Evolutionary conservation across 1,140 invertebrate genomes (phyloP).

Genomic region (Drosophila tani): DNA sequence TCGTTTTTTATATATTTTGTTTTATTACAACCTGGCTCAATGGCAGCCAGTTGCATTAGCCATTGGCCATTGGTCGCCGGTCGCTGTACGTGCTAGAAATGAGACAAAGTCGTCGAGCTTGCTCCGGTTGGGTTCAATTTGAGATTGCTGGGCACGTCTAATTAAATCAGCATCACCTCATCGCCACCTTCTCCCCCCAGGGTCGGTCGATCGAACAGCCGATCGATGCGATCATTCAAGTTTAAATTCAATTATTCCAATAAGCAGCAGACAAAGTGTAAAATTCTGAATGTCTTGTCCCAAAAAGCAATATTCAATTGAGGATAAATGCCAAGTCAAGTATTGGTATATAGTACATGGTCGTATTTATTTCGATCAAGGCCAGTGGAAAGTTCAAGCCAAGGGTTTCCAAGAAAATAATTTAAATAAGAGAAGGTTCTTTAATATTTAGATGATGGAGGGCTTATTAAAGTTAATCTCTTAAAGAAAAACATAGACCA

Average conservation of each 20-base stretch:
- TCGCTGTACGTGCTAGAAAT: conserved; percentile 62
- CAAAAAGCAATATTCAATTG: conserved; percentile 65
- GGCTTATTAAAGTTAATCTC: no score
- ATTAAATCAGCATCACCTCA: conserved; percentile 68
- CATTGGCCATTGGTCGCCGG: conserved; percentile 21
- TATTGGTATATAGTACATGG: background rate
- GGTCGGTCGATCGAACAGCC: conserved; percentile 5
- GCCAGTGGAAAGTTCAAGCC: background rate
- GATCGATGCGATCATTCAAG: conserved; percentile 25
- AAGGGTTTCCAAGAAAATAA: no score
- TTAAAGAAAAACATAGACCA: background rate
- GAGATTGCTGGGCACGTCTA: conserved; percentile 64
- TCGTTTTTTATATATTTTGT: background rate
- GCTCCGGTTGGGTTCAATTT: conserved; percentile 55
- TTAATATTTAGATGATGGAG: no score
- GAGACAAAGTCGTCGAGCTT: conserved; percentile 49
- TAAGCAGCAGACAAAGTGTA: conserved; percentile 64
- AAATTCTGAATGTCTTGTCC: conserved; percentile 38
- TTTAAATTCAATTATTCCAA: conserved; percentile 73
- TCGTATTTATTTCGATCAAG: background rate
- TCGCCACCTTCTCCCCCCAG: background rate
- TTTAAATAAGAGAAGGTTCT: no score
- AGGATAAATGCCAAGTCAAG: conserved; percentile 6
- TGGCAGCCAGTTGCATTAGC: conserved; percentile 36
- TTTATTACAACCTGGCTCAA: conserved; percentile 28